phyloP scores from a whole-genome alignment of 2,113 vertebrate genomes.

The Carassius auratus region DNA sequence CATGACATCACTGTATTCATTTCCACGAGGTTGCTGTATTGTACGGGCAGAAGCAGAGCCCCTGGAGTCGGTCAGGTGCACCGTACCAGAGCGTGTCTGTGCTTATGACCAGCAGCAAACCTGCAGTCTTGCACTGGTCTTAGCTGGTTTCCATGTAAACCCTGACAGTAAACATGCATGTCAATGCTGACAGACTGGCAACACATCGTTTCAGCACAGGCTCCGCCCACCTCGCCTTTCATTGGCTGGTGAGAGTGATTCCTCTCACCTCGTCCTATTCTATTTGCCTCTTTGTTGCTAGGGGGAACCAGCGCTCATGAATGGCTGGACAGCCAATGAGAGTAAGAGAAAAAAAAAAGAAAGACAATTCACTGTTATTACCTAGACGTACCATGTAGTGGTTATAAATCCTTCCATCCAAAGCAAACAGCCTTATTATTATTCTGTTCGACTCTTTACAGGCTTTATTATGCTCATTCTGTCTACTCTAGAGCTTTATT shows the following conservation, averaged over 20 bases:
- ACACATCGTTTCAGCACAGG: slow-evolving; percentile 44
- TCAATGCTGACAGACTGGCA: slow-evolving; percentile 39
- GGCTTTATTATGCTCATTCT: too few species aligned
- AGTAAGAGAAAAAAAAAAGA: slow-evolving; percentile 52
- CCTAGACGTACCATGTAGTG: not conserved
- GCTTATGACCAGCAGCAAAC: slow-evolving; percentile 32
- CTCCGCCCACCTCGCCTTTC: slow-evolving; percentile 30
- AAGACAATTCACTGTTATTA: not conserved
- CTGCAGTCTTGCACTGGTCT: slow-evolving; percentile 31
- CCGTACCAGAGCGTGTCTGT: not conserved
- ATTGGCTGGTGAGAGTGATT: slow-evolving; percentile 67
- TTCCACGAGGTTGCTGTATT: not conserved
- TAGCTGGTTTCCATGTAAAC: slow-evolving; percentile 55
- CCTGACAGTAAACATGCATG: slow-evolving; percentile 43
- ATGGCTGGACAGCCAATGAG: slow-evolving; percentile 70
- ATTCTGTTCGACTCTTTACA: not conserved
- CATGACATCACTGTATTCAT: not conserved
- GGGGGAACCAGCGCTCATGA: slow-evolving; percentile 70
- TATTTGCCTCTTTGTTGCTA: slow-evolving; percentile 75
- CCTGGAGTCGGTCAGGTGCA: not conserved
- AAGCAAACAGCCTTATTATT: not conserved
- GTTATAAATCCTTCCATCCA: not conserved
- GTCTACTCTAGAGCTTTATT: not conserved
- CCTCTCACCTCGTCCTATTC: slow-evolving; percentile 64
- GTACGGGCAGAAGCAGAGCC: not conserved